Base-by-base conservation (phyloP, 2,797 vertebrate genomes). In the Karalla daura region DNA sequence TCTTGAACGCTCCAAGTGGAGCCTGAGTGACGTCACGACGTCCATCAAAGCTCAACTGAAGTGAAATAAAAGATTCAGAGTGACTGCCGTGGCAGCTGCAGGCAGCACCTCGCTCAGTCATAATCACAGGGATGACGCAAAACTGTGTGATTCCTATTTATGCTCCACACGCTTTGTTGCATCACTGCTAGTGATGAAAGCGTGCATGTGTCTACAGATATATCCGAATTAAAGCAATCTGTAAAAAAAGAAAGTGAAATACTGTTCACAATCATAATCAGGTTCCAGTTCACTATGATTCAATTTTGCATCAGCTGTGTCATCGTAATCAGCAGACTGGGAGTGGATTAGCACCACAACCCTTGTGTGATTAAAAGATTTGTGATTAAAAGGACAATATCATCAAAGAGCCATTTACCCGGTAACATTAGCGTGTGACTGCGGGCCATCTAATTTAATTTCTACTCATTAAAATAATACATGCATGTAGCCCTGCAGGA, bases 21-120 rank as follows among this genome's bases (percentile, higher is more conserved):
- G 23, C 63, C 52, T 51, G 2, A 18, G 23, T 76, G 61, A 80
- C 32, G 32, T 80, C 74, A 61, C 47, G 18, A 72, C 41, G 39
- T 78, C 55, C 39, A 53, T 71, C 68, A 72, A 56, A 63, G 72
- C 44, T 47, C 9, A 35, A 53, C 20, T 24, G 49, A 63, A 51
- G 40, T 41, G 35, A 54, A 66, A 76, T 69, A 49, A 76, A 72
- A 80, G 43, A 87, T 65, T 47, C 24, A 50, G 73, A 59, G 7
- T 32, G 68, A 61, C 56, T 70, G 70, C 24, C 66, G 60, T 28
- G 46, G 51, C 69, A 56, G 74, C 81, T 78, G 70, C 65, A 73
- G 79, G 85, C 70, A 17, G 47, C 5, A 49, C 43, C 44, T 63
- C 21, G 36, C 63, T 52, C 44, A 43, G 25, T 70, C 61, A 65